A percentile compares a stretch with the other conserved stretches of the same genome.
Conservation (phyloP, 2,888 invertebrate species). For the Apamea anceps region DNA sequence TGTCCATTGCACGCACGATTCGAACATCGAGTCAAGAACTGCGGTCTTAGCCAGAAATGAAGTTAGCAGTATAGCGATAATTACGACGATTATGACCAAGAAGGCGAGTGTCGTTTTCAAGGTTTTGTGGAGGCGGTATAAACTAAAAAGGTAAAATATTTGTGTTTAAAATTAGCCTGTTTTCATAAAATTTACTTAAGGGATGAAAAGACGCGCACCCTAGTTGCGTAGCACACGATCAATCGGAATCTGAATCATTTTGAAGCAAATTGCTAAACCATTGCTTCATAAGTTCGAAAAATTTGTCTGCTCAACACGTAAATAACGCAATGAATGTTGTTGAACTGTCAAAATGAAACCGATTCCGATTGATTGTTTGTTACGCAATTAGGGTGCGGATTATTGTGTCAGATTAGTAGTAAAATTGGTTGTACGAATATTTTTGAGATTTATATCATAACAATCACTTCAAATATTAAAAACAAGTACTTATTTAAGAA, state of each 20-base stretch:
- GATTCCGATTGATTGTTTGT: no score
- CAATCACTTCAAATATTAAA: no score
- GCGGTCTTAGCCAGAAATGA: conserved; percentile 81
- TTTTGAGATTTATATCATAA: not conserved
- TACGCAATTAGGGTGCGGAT: no score
- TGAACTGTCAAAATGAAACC: no score
- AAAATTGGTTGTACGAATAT: no score
- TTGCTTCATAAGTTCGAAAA: no score
- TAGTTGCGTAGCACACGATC: no score
- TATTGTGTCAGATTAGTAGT: not conserved
- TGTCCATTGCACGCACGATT: conserved; percentile 85
- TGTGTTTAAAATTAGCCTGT: not conserved
- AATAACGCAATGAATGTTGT: no score
- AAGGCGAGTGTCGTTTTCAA: conserved; percentile 84
- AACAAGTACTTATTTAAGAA: no score
- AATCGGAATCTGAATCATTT: no score
- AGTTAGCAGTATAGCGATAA: conserved; percentile 79
- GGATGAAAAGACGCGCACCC: not conserved
- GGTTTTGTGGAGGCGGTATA: conserved; percentile 88
- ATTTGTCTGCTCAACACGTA: no score
- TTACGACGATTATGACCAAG: conserved; percentile 79
- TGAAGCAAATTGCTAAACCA: no score
- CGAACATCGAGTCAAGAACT: conserved; percentile 78
- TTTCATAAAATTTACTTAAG: not conserved
- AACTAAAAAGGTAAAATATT: conserved; percentile 74